These are phyloP conservation scores for Megamerina dolium DNA, from an alignment of 2,888 invertebrate species.

Conservation along the genomic window DNA sequence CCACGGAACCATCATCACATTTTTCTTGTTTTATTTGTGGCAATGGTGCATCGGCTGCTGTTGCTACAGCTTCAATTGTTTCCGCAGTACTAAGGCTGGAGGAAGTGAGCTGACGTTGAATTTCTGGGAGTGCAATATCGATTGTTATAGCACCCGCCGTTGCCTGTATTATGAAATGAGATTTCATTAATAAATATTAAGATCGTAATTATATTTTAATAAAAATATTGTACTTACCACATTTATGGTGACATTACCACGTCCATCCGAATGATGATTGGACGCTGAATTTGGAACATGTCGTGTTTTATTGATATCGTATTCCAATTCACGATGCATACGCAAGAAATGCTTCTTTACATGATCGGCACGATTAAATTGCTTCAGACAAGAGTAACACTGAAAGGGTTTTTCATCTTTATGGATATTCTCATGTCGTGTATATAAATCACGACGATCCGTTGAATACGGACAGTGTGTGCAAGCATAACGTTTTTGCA, in stretches of 20 bases:
- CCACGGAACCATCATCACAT: slow-evolving; percentile 36
- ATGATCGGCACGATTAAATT: slow-evolving; percentile 90
- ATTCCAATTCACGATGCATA: slow-evolving; percentile 86
- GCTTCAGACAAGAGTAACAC: slow-evolving; percentile 86
- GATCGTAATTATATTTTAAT: too few species aligned
- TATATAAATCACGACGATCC: slow-evolving; percentile 83
- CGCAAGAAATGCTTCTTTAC: slow-evolving; percentile 89
- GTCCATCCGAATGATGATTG: slow-evolving; percentile 26
- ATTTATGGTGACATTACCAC: slow-evolving; percentile 47
- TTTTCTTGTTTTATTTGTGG: slow-evolving; percentile 48
- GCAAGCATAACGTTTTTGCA: slow-evolving; percentile 74
- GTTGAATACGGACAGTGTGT: slow-evolving; percentile 86
- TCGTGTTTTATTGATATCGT: slow-evolving; percentile 76
- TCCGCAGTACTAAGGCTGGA: slow-evolving; percentile 47
- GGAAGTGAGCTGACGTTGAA: slow-evolving; percentile 46
- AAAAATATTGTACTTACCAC: slow-evolving; percentile 27
- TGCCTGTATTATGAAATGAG: slow-evolving; percentile 35
- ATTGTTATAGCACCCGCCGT: slow-evolving; percentile 39
- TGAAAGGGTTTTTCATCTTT: slow-evolving; percentile 91
- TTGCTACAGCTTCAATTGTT: slow-evolving; percentile 49
- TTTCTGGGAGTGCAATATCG: slow-evolving; percentile 43
- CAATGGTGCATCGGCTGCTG: slow-evolving; percentile 42
- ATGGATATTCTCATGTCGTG: slow-evolving; percentile 89
- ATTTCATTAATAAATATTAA: too few species aligned
- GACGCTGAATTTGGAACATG: slow-evolving; percentile 43